phyloP scores from a whole-genome alignment of 2,113 vertebrate species.

The Indri indri region DNA sequence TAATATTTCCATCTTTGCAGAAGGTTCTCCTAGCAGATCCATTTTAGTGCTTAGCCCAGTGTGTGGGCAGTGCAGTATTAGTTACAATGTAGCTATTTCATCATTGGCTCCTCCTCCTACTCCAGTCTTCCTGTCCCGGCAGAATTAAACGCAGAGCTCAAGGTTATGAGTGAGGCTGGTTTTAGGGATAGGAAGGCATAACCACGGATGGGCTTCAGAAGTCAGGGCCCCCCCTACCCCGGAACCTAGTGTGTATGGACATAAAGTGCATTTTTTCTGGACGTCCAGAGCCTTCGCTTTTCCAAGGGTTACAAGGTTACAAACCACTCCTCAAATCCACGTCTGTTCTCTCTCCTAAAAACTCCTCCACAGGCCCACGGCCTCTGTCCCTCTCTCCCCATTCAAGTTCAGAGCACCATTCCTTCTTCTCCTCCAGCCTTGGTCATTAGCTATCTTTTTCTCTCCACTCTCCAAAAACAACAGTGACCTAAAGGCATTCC shows the following conservation, averaged over 20 bases:
- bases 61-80: not conserved
- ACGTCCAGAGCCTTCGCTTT: not conserved
- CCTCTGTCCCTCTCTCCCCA: not conserved
- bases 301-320: not conserved
- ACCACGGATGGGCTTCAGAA: not conserved
- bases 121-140: not conserved
- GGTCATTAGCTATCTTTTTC: no score
- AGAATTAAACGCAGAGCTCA: not conserved
- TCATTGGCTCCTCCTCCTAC: not conserved
- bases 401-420: not conserved
- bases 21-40: not conserved
- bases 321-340: not conserved
- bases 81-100: not conserved
- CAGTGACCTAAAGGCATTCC: not conserved
- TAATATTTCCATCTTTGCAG: not conserved
- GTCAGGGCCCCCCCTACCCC: not conserved
- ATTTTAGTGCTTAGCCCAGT: not conserved
- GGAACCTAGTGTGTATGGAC: not conserved
- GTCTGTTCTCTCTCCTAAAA: not conserved
- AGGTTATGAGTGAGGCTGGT: not conserved
- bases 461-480: no score
- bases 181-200: not conserved
- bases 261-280: not conserved
- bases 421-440: not conserved
- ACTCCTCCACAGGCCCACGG: not conserved